Base-by-base conservation (phyloP, 2,888 invertebrate genomes). In the Heteromurus nitidus region DNA sequence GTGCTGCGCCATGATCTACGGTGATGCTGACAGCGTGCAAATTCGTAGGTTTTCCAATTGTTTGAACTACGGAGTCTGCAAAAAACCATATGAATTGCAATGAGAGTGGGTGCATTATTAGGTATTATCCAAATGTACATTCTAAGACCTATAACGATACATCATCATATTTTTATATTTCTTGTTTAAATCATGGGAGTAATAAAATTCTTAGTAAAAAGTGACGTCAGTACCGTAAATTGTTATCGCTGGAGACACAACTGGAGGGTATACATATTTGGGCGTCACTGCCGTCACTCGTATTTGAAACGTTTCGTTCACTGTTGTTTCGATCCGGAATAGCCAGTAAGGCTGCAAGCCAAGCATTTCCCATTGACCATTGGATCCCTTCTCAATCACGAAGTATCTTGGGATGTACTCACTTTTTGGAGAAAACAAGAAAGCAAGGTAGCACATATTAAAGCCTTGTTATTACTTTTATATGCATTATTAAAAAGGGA, bases 251-350 rank as follows among this genome's bases (percentile, higher is more conserved):
- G 53, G 42, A 2, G 82, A 82, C 22, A 70, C 64, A 22, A 64
- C 74, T 1, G 85, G 82, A 11, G 60, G 69, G 28, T 80, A 85
- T 28, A 85, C 64, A 26, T 76, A 73, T n/a, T 62, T 65, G 7
- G 85, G 77, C 0, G 85, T 76, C 0, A 85, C 75, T 0, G 85
- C 73, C 0, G 85, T 85, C 0, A 85, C 83, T 3, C 85, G 65
- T 18, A 85, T 64, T 2, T 70, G 80, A 53, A 74, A 77, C 1
- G 62, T 74, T 16, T 50, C 55, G 11, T 31, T 13, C 13, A 44
- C 22, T 50, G 67, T 65, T 0, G 82, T 80, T 0, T 64, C 31
- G 3, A 83, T 44, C 1, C 50, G 58, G 13, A 82, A 77, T n/a
- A 82, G 24, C 83, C 85, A 85, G 26, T 36, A 79, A 11, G 64